Evolutionary conservation across 2,888 invertebrate genomes (phyloP), one percentile per base, ranked within the genome.

Genomic region (Drosophila acutilabella): DNA sequence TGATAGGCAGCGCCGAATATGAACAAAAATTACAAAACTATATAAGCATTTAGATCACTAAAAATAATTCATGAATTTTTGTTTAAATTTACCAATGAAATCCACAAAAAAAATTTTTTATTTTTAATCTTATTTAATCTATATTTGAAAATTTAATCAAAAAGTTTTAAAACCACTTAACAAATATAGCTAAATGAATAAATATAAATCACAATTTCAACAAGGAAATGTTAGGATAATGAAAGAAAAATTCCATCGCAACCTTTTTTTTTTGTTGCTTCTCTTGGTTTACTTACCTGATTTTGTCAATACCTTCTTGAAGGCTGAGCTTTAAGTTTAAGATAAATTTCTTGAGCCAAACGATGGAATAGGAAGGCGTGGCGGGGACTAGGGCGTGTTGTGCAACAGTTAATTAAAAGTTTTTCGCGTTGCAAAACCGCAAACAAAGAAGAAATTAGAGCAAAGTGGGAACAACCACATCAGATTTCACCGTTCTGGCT

Each of bases 401-500:
- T 72, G 81, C 78, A 83, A 76, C 85, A 89, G 90, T 86, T 90
- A 86, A 86, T 86, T 86, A 86, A 86, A 86, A 86, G 70, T 89
- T 86, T 84, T 89, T 72, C 67, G 71, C 69, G 74, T 52, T 60
- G 67, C 68, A 74, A 72, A 89, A 88, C 86, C 89, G 71, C 86
- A 89, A 90, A 89, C 88, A 85, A 81, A 88, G 80, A 56, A 67
- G 58, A 89, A 89, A 88, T 76, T 89, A 73, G 88, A 72, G 61
- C 58, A 20, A 54, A 74, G 42, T 67, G 42, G 51, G 45, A 30
- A 41, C 40, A 53, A 14, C 20, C 48, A 47, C 60, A 59, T 53
- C 53, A 36, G 52, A 57, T 47, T 2, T 58, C 44, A 42, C 53
- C 30, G 14, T 10, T 23, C 45, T n/a, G 8, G 6, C 13, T 11